A percentile compares a stretch with the other conserved stretches of the same genome.
Evolutionary conservation across 2,888 invertebrate species (phyloP).

Genomic region (Ommatoiulus sabulosus): DNA sequence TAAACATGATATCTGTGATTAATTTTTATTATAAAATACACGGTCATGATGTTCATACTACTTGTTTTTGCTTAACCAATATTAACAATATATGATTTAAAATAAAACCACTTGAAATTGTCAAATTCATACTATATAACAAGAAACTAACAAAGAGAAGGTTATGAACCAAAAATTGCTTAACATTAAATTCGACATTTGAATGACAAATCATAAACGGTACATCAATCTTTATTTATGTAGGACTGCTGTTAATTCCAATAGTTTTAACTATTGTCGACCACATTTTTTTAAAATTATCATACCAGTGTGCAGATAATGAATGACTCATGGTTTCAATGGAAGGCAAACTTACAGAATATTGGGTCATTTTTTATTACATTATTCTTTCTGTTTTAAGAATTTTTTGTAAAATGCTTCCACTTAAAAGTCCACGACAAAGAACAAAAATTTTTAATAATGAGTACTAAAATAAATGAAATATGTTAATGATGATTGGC

Average conservation of each 20-base stretch:
- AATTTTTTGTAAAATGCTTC: background rate
- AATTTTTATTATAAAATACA: too few species aligned
- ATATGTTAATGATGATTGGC: too few species aligned
- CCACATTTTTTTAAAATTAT: background rate
- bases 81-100: too few species aligned
- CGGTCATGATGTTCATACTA: too few species aligned
- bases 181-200: background rate
- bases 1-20: too few species aligned
- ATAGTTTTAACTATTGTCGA: background rate
- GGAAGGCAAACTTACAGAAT: background rate
- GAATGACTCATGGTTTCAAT: background rate
- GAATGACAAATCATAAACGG: background rate
- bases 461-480: too few species aligned
- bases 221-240: background rate
- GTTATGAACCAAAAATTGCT: background rate
- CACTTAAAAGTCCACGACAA: too few species aligned
- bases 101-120: too few species aligned
- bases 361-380: background rate
- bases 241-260: background rate
- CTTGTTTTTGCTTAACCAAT: too few species aligned
- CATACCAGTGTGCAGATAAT: background rate
- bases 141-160: background rate
- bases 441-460: too few species aligned
- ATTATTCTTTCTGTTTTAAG: background rate
- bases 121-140: background rate